A percentile compares a stretch with the other conserved stretches of the same genome.
Conservation (phyloP, 2,797 vertebrate species). For the Malurus splendens region DNA sequence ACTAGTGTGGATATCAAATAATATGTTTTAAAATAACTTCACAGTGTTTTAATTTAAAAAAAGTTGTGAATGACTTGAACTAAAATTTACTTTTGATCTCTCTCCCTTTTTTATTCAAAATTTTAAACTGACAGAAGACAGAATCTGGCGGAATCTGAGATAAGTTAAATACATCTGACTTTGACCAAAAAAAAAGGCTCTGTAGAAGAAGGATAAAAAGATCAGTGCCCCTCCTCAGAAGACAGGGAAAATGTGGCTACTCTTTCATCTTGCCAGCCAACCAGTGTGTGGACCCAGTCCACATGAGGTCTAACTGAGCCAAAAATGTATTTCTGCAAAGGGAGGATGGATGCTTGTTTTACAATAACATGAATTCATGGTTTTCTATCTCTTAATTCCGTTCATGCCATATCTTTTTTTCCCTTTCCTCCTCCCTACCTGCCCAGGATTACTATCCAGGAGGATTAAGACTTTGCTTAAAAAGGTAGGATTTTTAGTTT, state of each 20-base stretch:
- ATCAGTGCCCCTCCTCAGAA: background rate
- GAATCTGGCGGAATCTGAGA: background rate
- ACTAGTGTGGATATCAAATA: background rate
- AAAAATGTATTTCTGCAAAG: background rate
- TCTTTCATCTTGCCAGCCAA: background rate
- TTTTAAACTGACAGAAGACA: background rate
- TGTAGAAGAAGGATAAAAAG: background rate
- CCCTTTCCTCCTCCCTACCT: rapidly evolving
- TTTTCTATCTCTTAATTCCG: background rate
- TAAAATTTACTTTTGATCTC: background rate
- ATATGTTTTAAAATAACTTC: background rate
- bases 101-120: background rate
- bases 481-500: slow-evolving; percentile 24
- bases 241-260: rapidly evolving
- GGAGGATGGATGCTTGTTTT: background rate
- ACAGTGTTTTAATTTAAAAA: background rate
- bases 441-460: background rate
- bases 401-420: background rate
- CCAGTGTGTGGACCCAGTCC: rapidly evolving
- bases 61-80: background rate
- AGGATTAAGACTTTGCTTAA: background rate
- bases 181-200: background rate
- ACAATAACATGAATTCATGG: rapidly evolving
- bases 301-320: background rate
- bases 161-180: background rate